Base-by-base conservation (phyloP, 2,113 vertebrate genomes). In the Otis tarda region DNA sequence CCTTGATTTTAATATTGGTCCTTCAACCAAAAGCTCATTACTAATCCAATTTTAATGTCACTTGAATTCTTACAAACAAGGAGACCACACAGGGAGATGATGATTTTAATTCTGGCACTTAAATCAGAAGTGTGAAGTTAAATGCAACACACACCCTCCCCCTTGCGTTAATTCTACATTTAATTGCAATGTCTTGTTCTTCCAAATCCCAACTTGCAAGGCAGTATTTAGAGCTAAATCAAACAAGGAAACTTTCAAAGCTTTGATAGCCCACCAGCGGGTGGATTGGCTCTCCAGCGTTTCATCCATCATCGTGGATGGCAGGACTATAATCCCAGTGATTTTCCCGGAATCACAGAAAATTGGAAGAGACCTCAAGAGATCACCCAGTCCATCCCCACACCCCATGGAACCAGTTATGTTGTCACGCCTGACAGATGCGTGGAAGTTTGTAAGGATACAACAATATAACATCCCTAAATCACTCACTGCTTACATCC, bases 101-200 rank as follows among this genome's bases (percentile, higher is more conserved):
- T 92, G 93, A 94, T 94, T 94, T 92, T 94, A 92, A 96, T 97
- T 92, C 94, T 96, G 83, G 89, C 96, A 95, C 96, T 96, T 92
- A 67, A 97, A 89, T 50, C 93, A 75, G 10, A 61, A 90, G 94
- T 27, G 89, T 37, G 80, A 89, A 95, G 95, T 89, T 89, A 93
- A 95, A 95, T 20, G 94, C 69, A 74, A 88, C 3, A 8, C 69
- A 0, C 14, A 19, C 41, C 94, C 83, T 70, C 86, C 87, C 79
- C 80, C 64, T 67, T 71, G 53, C 3, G 0, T 90, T 84, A 70
- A 88, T 57, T 90, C 92, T 43, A 49, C 33, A 1, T 83, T 77
- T 80, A 76, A 94, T 85, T 93, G 93, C 70, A 57, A 45, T 1
- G 5, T 7, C 71, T 86, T 50, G 33, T 43, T 83, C 85, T 25